Base-by-base conservation (phyloP, 1,140 invertebrate genomes). In the Thaumatotibia leucotreta region DNA sequence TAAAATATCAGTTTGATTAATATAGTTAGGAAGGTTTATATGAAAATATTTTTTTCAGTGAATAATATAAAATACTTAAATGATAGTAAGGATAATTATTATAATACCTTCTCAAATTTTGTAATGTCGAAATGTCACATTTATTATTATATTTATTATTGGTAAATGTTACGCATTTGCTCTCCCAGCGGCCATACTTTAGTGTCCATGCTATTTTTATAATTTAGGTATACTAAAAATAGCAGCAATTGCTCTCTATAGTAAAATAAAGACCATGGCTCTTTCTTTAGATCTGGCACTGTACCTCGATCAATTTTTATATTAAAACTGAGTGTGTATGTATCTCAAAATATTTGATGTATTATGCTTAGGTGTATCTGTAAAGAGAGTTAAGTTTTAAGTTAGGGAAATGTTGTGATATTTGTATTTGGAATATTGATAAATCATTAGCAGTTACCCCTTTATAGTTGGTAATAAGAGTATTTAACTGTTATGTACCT, bases 391-490 rank as follows among this genome's bases (percentile, higher is more conserved):
- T 87, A 88, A 80, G 75, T 76, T 69, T 69, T 82, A 84, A 67
- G 72, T 79, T 79, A 86, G 83, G 75, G 79, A 84, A 88, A 88
- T 90, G 83, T 89, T 88, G 86, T 90, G 86, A 90, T 90, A 90
- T 88, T 90, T 90, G 88, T 88, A 90, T 86, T 83, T 90, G 88
- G 88, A 88, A 90, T 90, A 90, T 84, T 88, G 70, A 81, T 85
- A 22, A 58, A 24, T 6, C 52, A 85, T 75, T 80, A 78, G 72
- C 69, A 72, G 45, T 69, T 72, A 63, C 23, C 31, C 11, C 20
- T 39, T 63, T 63, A 23, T 62, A 62, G 22, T 58, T n/a, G 22
- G 27, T 58, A 24, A 23, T 24, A 54, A 20, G 20, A 24, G 35
- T 39, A 39, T 39, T 45, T 45, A 8, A 9, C 5, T 45, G 39